These are phyloP conservation scores for Galemys pyrenaicus DNA, from an alignment of 2,113 vertebrate genomes.

Conservation along the genomic window DNA sequence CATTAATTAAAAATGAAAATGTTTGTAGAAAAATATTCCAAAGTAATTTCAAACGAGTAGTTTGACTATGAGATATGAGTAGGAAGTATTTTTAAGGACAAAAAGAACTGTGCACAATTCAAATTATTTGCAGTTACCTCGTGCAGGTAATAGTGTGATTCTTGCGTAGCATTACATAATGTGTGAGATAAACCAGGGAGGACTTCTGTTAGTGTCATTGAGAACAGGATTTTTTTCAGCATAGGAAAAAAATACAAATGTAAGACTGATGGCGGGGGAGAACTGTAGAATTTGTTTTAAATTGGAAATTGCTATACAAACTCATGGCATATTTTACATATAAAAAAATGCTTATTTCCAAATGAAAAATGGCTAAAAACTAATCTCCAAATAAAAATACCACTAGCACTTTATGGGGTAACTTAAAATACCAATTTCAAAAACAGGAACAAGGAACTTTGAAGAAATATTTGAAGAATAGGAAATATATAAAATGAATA, in stretches of 20 bases:
- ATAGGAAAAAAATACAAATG: neutral
- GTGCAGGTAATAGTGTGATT: neutral
- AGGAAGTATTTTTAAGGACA: neutral
- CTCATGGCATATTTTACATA: neutral
- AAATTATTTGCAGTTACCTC: neutral
- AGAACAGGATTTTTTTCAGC: neutral
- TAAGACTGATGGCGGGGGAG: neutral
- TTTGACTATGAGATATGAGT: neutral
- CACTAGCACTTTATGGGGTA: neutral
- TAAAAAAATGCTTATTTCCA: neutral
- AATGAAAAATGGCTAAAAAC: neutral
- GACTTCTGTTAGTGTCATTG: neutral
- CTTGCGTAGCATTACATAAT: neutral
- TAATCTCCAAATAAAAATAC: neutral
- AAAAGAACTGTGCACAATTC: neutral
- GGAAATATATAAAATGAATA: neutral
- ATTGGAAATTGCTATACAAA: neutral
- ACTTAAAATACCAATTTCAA: neutral
- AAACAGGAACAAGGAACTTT: neutral
- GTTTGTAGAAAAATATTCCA: neutral
- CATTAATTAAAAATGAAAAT: neutral
- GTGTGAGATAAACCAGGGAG: neutral
- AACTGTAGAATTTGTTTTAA: neutral
- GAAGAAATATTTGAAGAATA: neutral
- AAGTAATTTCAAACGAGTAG: constrained; percentile 2